Evolutionary conservation across 2,888 invertebrate genomes (phyloP).

Genomic region (Digitonthophagus gazella): DNA sequence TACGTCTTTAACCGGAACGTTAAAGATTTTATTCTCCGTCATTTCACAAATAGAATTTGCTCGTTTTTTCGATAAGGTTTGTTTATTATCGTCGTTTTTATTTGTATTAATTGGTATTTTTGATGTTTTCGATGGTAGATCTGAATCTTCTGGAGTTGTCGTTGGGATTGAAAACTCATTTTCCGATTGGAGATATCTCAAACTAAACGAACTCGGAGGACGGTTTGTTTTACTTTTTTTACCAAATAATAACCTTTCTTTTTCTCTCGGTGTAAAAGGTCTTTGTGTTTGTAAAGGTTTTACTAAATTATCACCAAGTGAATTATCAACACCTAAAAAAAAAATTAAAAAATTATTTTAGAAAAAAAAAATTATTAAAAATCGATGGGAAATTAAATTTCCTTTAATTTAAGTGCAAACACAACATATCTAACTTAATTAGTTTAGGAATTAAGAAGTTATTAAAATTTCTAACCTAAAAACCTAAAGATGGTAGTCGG

Average conservation of each 20-base stretch:
- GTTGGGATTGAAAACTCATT: constrained; percentile 43
- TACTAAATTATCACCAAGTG: constrained; percentile 43
- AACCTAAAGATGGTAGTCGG: no score
- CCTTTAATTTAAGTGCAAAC: no score
- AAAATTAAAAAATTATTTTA: constrained; percentile 1
- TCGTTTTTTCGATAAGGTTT: constrained; percentile 31
- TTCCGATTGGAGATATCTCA: constrained; percentile 63
- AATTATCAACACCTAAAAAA: constrained; percentile 41
- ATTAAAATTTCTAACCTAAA: no score
- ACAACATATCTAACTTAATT: no score
- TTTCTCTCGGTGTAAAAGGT: constrained; percentile 83
- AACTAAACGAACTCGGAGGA: constrained; percentile 74
- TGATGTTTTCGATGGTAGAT: constrained; percentile 34
- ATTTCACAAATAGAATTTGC: constrained; percentile 46
- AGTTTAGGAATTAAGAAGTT: no score
- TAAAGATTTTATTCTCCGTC: constrained; percentile 47
- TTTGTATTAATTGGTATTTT: constrained; percentile 28
- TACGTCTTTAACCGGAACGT: constrained; percentile 44
- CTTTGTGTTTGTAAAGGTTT: constrained; percentile 73
- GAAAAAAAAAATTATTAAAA: no score
- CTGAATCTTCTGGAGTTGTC: constrained; percentile 31
- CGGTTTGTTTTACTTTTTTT: constrained; percentile 56
- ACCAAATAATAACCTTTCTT: constrained; percentile 75
- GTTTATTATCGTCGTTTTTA: constrained; percentile 32
- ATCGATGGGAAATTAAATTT: no score